Evolutionary conservation across 2,797 vertebrate genomes (phyloP).

Genomic region (Lophius americanus): DNA sequence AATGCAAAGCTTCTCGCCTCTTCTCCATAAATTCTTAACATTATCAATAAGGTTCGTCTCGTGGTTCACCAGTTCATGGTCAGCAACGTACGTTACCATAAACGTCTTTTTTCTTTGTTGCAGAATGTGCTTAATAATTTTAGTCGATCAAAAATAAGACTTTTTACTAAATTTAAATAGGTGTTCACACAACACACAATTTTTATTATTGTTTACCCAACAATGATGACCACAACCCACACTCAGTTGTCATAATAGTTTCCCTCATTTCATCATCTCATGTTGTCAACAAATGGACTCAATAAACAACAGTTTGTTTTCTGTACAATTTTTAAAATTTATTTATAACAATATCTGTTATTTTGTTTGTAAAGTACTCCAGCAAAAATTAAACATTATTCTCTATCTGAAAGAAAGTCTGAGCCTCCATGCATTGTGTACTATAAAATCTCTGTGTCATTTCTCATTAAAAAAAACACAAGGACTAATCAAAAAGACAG

Average conservation of each 20-base stretch:
- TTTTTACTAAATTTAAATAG: background rate
- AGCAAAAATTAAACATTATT: conserved; percentile 93
- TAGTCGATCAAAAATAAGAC: background rate
- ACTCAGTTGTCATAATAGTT: background rate
- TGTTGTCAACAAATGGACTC: conserved; percentile 12
- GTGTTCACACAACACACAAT: background rate
- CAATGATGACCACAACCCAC: conserved; percentile 5
- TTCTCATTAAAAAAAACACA: conserved; percentile 66
- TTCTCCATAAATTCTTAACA: too few relatives aligned
- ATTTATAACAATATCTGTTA: conserved; percentile 98
- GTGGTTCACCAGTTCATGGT: too few relatives aligned
- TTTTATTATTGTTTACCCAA: background rate
- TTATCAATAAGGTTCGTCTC: too few relatives aligned
- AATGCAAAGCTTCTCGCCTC: too few relatives aligned
- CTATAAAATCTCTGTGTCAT: conserved; percentile 85
- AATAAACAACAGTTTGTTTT: conserved; percentile 42
- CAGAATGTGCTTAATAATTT: too few relatives aligned
- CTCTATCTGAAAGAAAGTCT: conserved; percentile 85
- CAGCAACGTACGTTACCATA: too few relatives aligned
- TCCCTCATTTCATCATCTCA: background rate
- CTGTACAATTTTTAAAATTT: conserved; percentile 87
- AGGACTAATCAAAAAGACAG: conserved; percentile 68
- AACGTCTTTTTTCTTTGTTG: too few relatives aligned
- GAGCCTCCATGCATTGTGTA: conserved; percentile 84
- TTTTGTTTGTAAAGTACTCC: conserved; percentile 96